These are phyloP conservation scores for Cacoxenus indagator DNA, from an alignment of 2,888 invertebrate species.

Conservation along the genomic window DNA sequence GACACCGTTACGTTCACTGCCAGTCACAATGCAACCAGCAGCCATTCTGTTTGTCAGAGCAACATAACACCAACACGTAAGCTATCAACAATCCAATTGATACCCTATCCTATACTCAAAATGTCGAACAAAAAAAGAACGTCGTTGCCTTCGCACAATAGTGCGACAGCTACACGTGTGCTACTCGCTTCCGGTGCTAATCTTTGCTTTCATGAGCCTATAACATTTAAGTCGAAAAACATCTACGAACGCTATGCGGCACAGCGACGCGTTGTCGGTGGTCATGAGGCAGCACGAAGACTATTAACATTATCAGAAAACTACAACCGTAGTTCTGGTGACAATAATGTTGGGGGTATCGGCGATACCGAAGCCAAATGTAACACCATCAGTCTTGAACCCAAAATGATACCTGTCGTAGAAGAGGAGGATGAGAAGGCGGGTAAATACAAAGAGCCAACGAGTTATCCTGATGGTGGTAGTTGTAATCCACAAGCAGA, in stretches of 20 bases:
- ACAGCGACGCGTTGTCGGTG: not conserved
- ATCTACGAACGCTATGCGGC: not conserved
- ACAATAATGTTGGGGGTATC: not conserved
- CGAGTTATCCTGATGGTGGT: too few relatives aligned
- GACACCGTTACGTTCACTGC: not conserved
- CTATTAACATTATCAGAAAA: too few relatives aligned
- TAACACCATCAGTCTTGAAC: not conserved
- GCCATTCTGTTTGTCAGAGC: too few relatives aligned
- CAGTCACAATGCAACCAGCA: not conserved
- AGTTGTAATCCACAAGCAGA: too few relatives aligned
- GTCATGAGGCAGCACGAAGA: not conserved
- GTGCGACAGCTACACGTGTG: not conserved
- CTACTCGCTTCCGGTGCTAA: conserved; percentile 28
- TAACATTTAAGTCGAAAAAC: conserved; percentile 15
- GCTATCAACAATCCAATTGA: not conserved
- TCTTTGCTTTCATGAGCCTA: conserved; percentile 43
- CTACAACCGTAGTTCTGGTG: too few relatives aligned
- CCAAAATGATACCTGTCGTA: not conserved
- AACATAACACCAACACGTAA: too few relatives aligned
- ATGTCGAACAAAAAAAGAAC: too few relatives aligned
- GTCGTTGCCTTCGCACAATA: conserved; percentile 18
- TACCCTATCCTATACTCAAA: not conserved
- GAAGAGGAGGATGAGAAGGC: too few relatives aligned
- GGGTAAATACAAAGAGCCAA: too few relatives aligned
- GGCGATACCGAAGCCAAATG: not conserved